Evolutionary conservation across 1,140 invertebrate species (phyloP), one percentile per base, ranked within the genome.

Genomic region (Pachypsylla venusta): DNA sequence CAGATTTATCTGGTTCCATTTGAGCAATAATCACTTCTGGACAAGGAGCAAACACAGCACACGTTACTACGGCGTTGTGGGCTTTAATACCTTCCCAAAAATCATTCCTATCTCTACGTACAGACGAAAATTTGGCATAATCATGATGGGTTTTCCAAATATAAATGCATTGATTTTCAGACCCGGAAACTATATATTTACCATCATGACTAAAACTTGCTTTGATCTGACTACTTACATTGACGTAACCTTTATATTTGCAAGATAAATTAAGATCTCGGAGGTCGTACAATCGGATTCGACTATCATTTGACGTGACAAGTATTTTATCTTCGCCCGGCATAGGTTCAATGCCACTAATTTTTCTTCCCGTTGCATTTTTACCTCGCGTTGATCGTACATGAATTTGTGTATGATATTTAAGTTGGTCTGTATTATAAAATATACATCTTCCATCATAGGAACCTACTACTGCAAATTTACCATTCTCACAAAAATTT

Each of bases 11-110:
- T 62, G n/a, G n/a, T 40, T 78, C 77, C 53, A 91, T 80, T 70
- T 86, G 84, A 57, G 80, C 79, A 39, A 95, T 89, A 63, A 98
- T 87, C 53, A 85, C 80, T 61, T 92, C 84, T 0, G 96, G 94
- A 75, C 97, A 93, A 1, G 95, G 93, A 54, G 94, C 92, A 75
- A 99, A 99, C 56, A 98, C 84, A 2, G 94, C 93, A 70, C 93
- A 93, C 0, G 94, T 98, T 0, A 99, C 94, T 10, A 94, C 85
- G 1, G 91, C 91, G 74, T 91, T 93, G 69, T 98, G 93, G 25
- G 92, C 93, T 77, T 96, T 94, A 30, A 98, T 93, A 0, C 92
- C 89, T 73, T 99, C 95, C 93, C 93, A 99, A 71, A 91, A 97
- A 68, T 93, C 87, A 71, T 98, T 99, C 14, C 95, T 75, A 73